Evolutionary conservation across 2,797 vertebrate genomes (phyloP).

Genomic region (Hydrocynus forskahlii): DNA sequence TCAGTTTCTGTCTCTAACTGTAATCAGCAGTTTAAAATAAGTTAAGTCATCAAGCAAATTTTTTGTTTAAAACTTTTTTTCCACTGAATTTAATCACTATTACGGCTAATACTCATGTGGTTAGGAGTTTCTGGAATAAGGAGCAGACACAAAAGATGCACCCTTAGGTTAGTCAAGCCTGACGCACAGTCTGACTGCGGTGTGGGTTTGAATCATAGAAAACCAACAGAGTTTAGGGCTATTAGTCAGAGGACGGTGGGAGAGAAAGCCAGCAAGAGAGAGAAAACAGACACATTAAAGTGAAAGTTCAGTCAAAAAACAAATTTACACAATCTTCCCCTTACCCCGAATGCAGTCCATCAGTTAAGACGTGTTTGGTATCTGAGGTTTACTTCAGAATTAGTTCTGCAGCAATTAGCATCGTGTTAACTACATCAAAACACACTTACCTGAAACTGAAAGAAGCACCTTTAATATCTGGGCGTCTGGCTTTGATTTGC

Average conservation of each 20-base stretch:
- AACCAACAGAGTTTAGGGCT: not conserved
- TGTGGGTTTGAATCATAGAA: conserved; percentile 5
- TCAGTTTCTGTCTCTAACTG: too few relatives aligned
- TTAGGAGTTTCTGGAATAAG: not conserved
- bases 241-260: not conserved
- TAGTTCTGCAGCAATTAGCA: not conserved
- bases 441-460: too few relatives aligned
- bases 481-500: not conserved
- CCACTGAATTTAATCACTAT: too few relatives aligned
- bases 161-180: conserved; percentile 12
- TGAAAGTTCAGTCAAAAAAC: too few relatives aligned
- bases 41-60: too few relatives aligned
- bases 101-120: not conserved
- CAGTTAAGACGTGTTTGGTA: not conserved
- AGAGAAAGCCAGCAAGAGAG: not conserved
- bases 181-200: not conserved
- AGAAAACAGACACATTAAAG: not conserved
- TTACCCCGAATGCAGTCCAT: too few relatives aligned
- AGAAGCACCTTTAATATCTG: too few relatives aligned
- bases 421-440: too few relatives aligned
- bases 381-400: not conserved
- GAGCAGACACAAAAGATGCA: not conserved
- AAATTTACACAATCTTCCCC: too few relatives aligned
- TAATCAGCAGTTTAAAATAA: too few relatives aligned
- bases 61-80: too few relatives aligned